Evolutionary conservation across 2,888 invertebrate species (phyloP).

Genomic region (Dynastes hyllus): DNA sequence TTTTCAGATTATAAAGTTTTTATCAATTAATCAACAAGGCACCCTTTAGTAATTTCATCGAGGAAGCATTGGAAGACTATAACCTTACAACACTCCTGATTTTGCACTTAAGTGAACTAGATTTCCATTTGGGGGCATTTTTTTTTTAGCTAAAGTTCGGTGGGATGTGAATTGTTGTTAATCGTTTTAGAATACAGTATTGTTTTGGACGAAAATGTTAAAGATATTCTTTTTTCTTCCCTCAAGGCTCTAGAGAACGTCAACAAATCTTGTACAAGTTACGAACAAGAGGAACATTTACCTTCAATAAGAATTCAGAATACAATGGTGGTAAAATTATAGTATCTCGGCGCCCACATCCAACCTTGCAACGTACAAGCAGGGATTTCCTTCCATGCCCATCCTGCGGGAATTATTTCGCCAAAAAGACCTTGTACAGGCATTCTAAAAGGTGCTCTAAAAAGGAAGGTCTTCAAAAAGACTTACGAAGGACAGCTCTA

Average conservation of each 20-base stretch:
- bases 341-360: slow-evolving; percentile 34
- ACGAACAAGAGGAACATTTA: slow-evolving; percentile 23
- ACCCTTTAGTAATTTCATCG: no score
- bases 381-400: slow-evolving; percentile 32
- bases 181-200: no score
- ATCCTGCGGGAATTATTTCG: slow-evolving; percentile 29
- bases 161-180: no score
- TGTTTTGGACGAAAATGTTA: background rate
- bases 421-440: slow-evolving; percentile 34
- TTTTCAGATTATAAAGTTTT: no score
- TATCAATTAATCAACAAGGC: no score
- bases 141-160: no score
- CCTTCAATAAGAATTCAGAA: slow-evolving; percentile 30
- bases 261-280: slow-evolving; percentile 19
- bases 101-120: no score
- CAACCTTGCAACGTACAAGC: slow-evolving; percentile 11
- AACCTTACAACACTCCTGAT: no score
- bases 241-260: slow-evolving; percentile 7
- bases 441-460: slow-evolving; percentile 30
- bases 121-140: no score
- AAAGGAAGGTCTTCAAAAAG: slow-evolving; percentile 19
- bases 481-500: background rate
- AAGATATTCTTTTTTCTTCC: background rate
- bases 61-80: no score
- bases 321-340: slow-evolving; percentile 21